Percentiles rank a stretch among this genome's conserved stretches.
phyloP scores from a whole-genome alignment of 2,797 vertebrate species.

The Cyclopterus lumpus region DNA sequence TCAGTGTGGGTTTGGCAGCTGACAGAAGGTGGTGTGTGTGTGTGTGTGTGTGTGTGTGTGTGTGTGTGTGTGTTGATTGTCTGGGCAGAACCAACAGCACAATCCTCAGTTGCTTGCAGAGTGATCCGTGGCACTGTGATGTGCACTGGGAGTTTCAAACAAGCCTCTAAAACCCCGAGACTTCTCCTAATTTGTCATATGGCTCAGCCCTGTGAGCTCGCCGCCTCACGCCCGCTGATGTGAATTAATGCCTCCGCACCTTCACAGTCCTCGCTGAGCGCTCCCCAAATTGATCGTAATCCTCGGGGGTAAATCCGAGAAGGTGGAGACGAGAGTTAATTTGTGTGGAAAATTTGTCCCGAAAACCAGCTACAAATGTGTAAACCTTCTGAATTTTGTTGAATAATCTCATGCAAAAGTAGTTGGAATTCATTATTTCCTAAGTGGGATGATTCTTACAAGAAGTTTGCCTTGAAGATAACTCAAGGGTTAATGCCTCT shows the following conservation, averaged over 20 bases:
- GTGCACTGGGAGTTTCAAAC: slow-evolving; percentile 7
- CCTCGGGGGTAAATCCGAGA: slow-evolving; percentile 47
- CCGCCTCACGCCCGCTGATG: background rate
- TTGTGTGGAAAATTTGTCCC: slow-evolving; percentile 26
- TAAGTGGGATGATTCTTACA: slow-evolving; percentile 30
- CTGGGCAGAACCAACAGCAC: slow-evolving; percentile 19
- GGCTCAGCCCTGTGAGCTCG: slow-evolving; percentile 24
- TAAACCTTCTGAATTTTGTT: slow-evolving; percentile 41
- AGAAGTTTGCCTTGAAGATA: slow-evolving; percentile 41
- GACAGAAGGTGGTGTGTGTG: slow-evolving; percentile 28
- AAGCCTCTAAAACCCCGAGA: slow-evolving; percentile 25
- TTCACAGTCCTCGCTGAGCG: slow-evolving; percentile 45
- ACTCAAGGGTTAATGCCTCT: slow-evolving; percentile 28
- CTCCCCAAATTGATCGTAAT: slow-evolving; percentile 69
- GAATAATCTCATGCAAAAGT: slow-evolving; percentile 45
- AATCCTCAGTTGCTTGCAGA: slow-evolving; percentile 11
- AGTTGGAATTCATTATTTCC: slow-evolving; percentile 37
- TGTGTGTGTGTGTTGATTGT: slow-evolving; percentile 10
- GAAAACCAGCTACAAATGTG: slow-evolving; percentile 47
- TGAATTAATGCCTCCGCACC: slow-evolving; percentile 34
- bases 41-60: slow-evolving; percentile 3
- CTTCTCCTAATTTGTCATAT: slow-evolving; percentile 48
- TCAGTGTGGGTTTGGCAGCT: slow-evolving; percentile 57
- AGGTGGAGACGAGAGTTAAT: slow-evolving; percentile 48
- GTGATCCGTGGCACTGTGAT: background rate